Percentiles rank a stretch among this genome's conserved stretches.
These are phyloP conservation scores for Gymnogyps californianus DNA, from an alignment of 2,113 vertebrate genomes.

Conservation along the genomic window DNA sequence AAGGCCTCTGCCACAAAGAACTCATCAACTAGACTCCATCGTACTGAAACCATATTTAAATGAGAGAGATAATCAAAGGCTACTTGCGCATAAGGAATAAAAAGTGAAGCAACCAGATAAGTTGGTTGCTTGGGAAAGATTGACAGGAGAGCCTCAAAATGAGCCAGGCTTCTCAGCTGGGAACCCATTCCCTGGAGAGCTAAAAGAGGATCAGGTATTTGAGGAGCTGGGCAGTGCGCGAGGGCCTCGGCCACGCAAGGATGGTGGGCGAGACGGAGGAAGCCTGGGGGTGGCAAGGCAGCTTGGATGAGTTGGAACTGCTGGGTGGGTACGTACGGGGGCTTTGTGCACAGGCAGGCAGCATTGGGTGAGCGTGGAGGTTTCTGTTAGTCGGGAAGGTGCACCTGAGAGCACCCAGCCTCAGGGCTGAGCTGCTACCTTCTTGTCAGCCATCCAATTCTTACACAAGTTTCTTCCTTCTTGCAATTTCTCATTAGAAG, in stretches of 20 bases:
- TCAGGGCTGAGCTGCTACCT: not conserved
- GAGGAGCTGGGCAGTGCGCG: not conserved
- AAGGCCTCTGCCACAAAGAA: not conserved
- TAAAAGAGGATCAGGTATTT: not conserved
- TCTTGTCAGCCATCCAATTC: not conserved
- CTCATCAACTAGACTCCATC: not conserved
- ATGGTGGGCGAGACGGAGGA: not conserved
- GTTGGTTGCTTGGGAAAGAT: not conserved
- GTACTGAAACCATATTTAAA: not conserved
- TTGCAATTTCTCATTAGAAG: not conserved
- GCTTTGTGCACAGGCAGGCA: not conserved
- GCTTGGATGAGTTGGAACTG: not conserved
- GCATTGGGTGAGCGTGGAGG: not conserved
- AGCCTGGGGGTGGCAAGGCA: not conserved
- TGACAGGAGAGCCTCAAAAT: not conserved
- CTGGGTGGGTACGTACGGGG: not conserved
- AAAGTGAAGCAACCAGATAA: not conserved
- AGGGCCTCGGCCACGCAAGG: rapidly evolving
- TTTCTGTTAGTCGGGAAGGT: not conserved
- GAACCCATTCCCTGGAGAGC: not conserved
- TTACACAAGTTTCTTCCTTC: not conserved
- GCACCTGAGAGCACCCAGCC: not conserved
- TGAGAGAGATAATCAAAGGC: not conserved
- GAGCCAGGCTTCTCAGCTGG: not conserved
- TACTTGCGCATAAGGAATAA: not conserved